Base-by-base conservation (phyloP, 2,113 vertebrate genomes). In the Theropithecus gelada region DNA sequence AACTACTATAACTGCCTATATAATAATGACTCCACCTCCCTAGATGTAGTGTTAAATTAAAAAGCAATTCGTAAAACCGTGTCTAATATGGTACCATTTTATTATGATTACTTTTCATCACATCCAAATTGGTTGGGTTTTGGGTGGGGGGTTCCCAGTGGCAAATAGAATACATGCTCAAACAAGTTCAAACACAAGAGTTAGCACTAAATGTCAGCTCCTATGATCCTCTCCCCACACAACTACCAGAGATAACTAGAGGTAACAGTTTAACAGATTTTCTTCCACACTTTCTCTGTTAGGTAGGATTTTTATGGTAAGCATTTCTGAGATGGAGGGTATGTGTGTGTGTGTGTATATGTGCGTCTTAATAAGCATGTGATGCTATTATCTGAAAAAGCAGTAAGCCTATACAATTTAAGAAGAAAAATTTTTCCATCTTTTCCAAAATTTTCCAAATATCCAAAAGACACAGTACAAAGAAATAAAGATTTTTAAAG, bases 91-190 rank as follows among this genome's bases (percentile, higher is more conserved):
- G 73, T 70, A 3, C 14, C 73, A 72, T 81, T 94, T 96, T 87
- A 70, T 55, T 95, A 68, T 79, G 35, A 72, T 75, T 88, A 86
- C 52, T 96, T 97, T 92, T 61, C 68, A 80, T 84, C 57, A 66
- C 2, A 55, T 92, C 32, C 73, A 32, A 38, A 68, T 79, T 80
- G 32, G 8, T 66, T 50, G 55, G 30, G 64, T 61, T 43, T 66
- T 64, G 30, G 22, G 61, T 64, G 61, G 27, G 27, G 59, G 27
- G 11, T 70, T 57, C 32, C 45, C 43, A 35, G 90, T 52, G 50
- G 40, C 22, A 79, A 93, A n/a, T 25, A 93, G 72, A 79, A 87
- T 16, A 4, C 6, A 25, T 35, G 32, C 23, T 88, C 40, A 89
- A 80, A 90, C 22, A 94, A 90, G 90, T n/a, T 86, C 40, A 83